Evolutionary conservation across 2,888 invertebrate species (phyloP).

Genomic region (Mesochorus sp.): DNA sequence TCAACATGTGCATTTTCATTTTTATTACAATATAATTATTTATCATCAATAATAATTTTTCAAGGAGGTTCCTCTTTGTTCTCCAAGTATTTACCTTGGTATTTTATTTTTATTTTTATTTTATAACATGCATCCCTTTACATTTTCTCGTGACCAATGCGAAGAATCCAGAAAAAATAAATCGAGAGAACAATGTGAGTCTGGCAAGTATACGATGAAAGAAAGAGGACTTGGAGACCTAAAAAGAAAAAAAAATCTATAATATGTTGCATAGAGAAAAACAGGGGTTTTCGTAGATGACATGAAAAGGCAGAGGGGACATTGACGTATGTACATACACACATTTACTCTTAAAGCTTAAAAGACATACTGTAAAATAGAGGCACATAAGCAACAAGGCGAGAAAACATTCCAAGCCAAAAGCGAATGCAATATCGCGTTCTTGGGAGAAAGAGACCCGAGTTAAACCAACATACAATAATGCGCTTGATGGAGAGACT

Average conservation of each 20-base stretch:
- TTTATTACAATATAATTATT: no score
- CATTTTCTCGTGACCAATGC: background rate
- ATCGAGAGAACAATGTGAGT: conserved; percentile 39
- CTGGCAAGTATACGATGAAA: conserved; percentile 3
- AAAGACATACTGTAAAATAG: conserved; percentile 31
- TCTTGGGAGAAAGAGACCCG: conserved; percentile 51
- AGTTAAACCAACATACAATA: conserved; percentile 75
- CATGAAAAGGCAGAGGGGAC: conserved; percentile 53
- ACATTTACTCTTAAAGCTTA: background rate
- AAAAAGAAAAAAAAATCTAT: conserved; percentile 11
- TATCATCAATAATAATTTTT: no score
- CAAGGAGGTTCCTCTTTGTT: no score
- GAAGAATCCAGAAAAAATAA: conserved; percentile 11
- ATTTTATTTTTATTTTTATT: no score
- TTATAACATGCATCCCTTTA: no score
- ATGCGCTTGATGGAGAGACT: conserved; percentile 78
- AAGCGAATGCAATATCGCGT: conserved; percentile 73
- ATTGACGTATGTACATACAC: conserved; percentile 47
- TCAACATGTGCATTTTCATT: no score
- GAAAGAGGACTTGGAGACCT: background rate
- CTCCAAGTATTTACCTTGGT: no score
- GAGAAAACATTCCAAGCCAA: conserved; percentile 49
- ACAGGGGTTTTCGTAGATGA: conserved; percentile 21
- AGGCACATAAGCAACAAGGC: conserved; percentile 48
- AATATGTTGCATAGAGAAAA: conserved; percentile 9